Percentiles rank a stretch among this genome's conserved stretches.
Evolutionary conservation across 2,888 invertebrate species (phyloP).

Genomic region (Rhaphigaster nebulosa): DNA sequence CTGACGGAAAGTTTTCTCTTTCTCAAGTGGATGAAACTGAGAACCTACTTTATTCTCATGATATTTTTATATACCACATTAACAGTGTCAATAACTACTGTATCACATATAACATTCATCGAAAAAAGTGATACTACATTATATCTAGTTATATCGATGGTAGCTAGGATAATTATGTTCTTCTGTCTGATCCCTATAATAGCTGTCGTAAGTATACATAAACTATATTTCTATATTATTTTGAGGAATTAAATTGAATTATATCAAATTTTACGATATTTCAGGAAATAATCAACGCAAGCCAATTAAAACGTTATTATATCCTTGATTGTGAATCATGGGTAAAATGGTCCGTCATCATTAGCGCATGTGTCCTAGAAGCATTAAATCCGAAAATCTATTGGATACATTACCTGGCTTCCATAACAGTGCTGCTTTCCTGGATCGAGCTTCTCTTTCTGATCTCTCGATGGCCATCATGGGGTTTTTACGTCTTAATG

Average conservation of each 20-base stretch:
- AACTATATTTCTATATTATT: not conserved
- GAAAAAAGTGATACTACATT: slow-evolving; percentile 53
- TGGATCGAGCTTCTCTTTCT: slow-evolving; percentile 75
- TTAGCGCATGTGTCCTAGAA: slow-evolving; percentile 68
- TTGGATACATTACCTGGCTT: slow-evolving; percentile 68
- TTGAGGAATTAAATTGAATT: not conserved
- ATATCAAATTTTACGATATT: slow-evolving; percentile 52
- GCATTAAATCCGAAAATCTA: slow-evolving; percentile 53
- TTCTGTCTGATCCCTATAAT: slow-evolving; percentile 58
- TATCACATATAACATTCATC: slow-evolving; percentile 67
- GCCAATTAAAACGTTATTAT: slow-evolving; percentile 71
- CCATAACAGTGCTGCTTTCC: slow-evolving; percentile 72
- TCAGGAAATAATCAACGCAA: slow-evolving; percentile 73
- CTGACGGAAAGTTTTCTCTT: slow-evolving; percentile 74
- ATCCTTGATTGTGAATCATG: slow-evolving; percentile 73
- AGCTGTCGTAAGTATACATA: slow-evolving; percentile 57
- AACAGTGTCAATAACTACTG: slow-evolving; percentile 71
- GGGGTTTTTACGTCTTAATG: slow-evolving; percentile 76
- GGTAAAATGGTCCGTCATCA: slow-evolving; percentile 72
- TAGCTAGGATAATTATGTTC: slow-evolving; percentile 58
- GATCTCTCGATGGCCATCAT: slow-evolving; percentile 73
- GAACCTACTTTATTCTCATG: slow-evolving; percentile 73
- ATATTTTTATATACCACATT: slow-evolving; percentile 72
- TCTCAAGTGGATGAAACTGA: slow-evolving; percentile 74
- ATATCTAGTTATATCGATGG: slow-evolving; percentile 9